A percentile compares a stretch with the other conserved stretches of the same genome.
Evolutionary conservation across 2,113 vertebrate species (phyloP).

Genomic region (Dipodomys ordii): DNA sequence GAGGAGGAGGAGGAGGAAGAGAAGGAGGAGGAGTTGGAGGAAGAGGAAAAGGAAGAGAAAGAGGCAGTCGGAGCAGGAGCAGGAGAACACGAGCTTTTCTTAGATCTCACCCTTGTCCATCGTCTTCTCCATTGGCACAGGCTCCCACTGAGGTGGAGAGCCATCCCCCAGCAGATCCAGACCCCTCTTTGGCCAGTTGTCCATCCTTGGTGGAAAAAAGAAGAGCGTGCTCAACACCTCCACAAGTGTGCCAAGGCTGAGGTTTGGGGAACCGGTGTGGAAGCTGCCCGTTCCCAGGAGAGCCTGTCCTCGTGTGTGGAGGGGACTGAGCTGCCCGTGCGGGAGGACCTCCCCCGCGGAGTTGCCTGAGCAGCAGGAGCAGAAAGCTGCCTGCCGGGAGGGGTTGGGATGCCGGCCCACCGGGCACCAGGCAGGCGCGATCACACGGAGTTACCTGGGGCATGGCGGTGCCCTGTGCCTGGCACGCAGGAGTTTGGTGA

Average conservation of each 20-base stretch:
- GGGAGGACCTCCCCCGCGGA: background rate
- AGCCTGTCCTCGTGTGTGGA: background rate
- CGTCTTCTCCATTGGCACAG: background rate
- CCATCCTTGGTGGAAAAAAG: background rate
- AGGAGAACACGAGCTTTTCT: no score
- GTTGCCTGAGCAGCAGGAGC: background rate
- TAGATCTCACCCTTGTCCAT: background rate
- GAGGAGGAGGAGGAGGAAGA: no score
- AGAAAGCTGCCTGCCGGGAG: background rate
- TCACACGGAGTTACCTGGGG: background rate
- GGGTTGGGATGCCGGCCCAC: background rate
- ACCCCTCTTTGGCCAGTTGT: background rate
- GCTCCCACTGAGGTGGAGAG: background rate
- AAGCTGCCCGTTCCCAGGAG: background rate
- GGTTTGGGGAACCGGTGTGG: background rate
- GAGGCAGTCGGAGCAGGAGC: no score
- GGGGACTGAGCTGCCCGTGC: background rate
- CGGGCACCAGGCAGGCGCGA: background rate
- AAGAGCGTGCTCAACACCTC: background rate
- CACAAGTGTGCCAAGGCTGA: background rate
- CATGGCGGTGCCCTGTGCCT: accelerated
- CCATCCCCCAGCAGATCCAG: background rate
- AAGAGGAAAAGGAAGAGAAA: no score
- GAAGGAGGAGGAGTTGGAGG: no score
- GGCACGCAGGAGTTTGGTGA: background rate